phyloP scores from a whole-genome alignment of 1,140 invertebrate genomes.

The Anastatus disparis region DNA sequence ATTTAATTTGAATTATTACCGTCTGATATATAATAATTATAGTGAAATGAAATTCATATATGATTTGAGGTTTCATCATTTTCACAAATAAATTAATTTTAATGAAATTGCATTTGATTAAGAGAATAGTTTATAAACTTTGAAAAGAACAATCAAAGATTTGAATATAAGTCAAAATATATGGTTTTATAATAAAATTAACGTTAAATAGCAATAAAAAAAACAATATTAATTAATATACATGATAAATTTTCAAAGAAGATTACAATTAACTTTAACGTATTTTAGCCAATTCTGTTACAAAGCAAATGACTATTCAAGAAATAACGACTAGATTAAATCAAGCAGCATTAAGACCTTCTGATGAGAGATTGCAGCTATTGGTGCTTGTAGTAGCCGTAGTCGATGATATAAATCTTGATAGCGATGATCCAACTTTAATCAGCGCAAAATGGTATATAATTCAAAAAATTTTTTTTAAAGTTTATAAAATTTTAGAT shows the following conservation, averaged over 20 bases:
- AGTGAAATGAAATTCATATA: background rate
- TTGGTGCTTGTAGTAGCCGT: constrained; percentile 60
- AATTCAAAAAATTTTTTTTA: too few species aligned
- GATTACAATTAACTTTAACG: constrained; percentile 8
- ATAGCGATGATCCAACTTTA: constrained; percentile 44
- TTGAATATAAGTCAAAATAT: too few species aligned
- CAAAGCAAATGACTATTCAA: constrained; percentile 63
- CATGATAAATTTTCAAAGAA: background rate
- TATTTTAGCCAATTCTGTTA: constrained; percentile 61
- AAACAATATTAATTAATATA: too few species aligned
- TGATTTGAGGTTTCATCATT: background rate
- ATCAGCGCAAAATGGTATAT: constrained; percentile 57
- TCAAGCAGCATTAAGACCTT: background rate
- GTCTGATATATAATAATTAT: background rate
- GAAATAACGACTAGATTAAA: constrained; percentile 61
- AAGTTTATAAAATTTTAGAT: too few species aligned
- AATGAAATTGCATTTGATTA: too few species aligned
- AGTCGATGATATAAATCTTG: constrained; percentile 64
- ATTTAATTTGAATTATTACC: background rate
- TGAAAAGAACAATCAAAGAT: too few species aligned
- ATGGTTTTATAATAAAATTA: too few species aligned
- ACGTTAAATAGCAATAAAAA: too few species aligned
- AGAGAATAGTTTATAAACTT: too few species aligned
- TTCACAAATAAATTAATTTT: too few species aligned
- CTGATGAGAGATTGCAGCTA: constrained; percentile 56